Conservation (phyloP, 2,113 vertebrate species). For the Anguilla japonica region DNA sequence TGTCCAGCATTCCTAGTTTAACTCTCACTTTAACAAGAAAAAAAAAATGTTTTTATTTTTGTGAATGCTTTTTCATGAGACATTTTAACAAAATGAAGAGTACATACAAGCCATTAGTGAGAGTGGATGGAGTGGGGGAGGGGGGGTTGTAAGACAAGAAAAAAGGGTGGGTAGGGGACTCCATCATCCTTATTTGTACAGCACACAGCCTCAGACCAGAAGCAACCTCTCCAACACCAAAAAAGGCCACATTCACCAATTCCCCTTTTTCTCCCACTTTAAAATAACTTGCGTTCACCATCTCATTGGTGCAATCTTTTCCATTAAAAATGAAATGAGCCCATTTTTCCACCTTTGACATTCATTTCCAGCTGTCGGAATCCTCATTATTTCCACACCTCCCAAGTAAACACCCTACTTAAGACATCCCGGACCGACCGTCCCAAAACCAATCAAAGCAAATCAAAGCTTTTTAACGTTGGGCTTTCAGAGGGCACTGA, state of each 20-base stretch:
- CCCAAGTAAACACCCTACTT: neutral
- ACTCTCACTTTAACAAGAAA: too few species aligned
- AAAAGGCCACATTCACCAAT: neutral
- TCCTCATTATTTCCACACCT: slow-evolving; percentile 3
- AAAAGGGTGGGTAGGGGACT: neutral
- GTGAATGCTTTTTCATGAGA: too few species aligned
- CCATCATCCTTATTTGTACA: neutral
- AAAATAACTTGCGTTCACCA: too few species aligned
- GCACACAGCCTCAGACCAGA: neutral
- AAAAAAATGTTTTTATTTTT: too few species aligned
- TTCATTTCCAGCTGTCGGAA: neutral
- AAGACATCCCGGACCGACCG: neutral
- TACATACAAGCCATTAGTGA: too few species aligned
- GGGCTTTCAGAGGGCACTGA: neutral
- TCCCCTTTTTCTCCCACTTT: too few species aligned
- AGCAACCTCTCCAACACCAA: neutral
- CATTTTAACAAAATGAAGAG: too few species aligned
- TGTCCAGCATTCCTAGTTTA: too few species aligned
- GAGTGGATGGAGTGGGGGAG: too few species aligned
- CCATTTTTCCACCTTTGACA: neutral
- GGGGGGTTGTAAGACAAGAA: neutral
- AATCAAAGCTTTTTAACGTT: slow-evolving; percentile 11
- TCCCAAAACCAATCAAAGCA: slow-evolving; percentile 14
- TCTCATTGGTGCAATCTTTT: neutral
- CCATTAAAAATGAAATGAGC: neutral